Base-by-base conservation (phyloP, 1,140 invertebrate species). In the Scylla paramamosain region DNA sequence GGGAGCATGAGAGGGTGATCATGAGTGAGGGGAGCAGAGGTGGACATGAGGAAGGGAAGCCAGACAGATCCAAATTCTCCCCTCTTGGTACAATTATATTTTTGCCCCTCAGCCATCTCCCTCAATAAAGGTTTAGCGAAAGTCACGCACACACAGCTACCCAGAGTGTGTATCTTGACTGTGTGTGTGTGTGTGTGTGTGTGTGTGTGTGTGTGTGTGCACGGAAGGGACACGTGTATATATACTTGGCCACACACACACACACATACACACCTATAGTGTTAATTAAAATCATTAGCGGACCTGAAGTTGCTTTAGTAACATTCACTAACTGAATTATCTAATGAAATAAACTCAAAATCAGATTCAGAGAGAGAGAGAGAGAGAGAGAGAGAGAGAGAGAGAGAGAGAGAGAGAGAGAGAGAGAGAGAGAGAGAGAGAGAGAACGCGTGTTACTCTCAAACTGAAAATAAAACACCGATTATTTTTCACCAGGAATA, bases 351-450 rank as follows among this genome's bases (percentile, higher is more conserved):
- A 7, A 59, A 59, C 52, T 14, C 52, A 59, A 20, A 59, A 59
- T 59, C 16, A 59, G 16, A 20, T 59, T 59, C 0, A 77, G 67
- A 77, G n/a, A 77, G 67, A 77, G n/a, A n/a, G 67, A 77, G n/a
- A n/a, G 67, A 77, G n/a, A n/a, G 67, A 77, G n/a, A 77, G 67
- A n/a, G n/a, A 59, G 67, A 77, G 67, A 77, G 67, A 59, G 52
- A 59, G 52, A 59, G 52, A 77, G 67, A n/a, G 67, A 77, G 67
- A 77, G 67, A 77, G 67, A n/a, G 20, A 77, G 67, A n/a, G 67
- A 77, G 67, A 77, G n/a, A 77, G 67, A 77, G n/a, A 77, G 67
- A 77, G n/a, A n/a, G 67, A 77, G n/a, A n/a, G 67, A 77, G n/a
- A n/a, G 67, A 77, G 8, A 12, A 20, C 0, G 8, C 16, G 10